Base-by-base conservation (phyloP, 2,888 invertebrate species). In the Drosophila koepferae region DNA sequence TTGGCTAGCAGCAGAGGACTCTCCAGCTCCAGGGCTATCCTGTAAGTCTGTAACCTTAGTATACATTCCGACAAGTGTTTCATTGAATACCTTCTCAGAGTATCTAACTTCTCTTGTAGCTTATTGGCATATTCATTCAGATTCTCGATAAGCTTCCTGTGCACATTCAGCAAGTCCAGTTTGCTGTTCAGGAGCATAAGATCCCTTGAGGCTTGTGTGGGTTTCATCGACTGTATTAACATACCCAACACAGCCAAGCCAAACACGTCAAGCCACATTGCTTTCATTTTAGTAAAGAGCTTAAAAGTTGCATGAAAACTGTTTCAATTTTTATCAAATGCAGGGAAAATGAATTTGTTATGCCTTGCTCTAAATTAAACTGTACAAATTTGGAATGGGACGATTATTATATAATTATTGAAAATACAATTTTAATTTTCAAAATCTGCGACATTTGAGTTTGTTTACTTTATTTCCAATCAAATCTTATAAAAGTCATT, bases 101-200 rank as follows among this genome's bases (percentile, higher is more conserved):
- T 31, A 1, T 63, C 41, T 2, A 72, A 23, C 31, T 54, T 74
- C 9, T 60, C 18, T 18, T 70, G 58, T 12, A 82, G 20, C 40
- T 65, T 12, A 1, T 68, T 40, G 2, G 63, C 44, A 53, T 83
- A 83, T 8, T 38, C 4, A 8, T 38, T 34, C 5, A 86, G 46
- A n/a, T 66, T 72, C 1, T 4, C 9, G 0, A 77, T 41, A 1
- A 83, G 38, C 14, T 68, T 12, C 5, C 7, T 40, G 14, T 80
- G 65, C 12, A 56, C 12, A 1, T 63, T 18, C 36, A 83, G 34
- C 2, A 82, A 18, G 3, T 68, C 8, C 14, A 63, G 7, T 7
- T 66, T 80, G 4, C 56, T 34, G 0, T 6, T 2, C 43, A 59
- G 34, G 0, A 55, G 49, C 10, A 31, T 20, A 0, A 56, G 7